phyloP scores from a whole-genome alignment of 2,113 vertebrate species.

The Anoura caudifer region DNA sequence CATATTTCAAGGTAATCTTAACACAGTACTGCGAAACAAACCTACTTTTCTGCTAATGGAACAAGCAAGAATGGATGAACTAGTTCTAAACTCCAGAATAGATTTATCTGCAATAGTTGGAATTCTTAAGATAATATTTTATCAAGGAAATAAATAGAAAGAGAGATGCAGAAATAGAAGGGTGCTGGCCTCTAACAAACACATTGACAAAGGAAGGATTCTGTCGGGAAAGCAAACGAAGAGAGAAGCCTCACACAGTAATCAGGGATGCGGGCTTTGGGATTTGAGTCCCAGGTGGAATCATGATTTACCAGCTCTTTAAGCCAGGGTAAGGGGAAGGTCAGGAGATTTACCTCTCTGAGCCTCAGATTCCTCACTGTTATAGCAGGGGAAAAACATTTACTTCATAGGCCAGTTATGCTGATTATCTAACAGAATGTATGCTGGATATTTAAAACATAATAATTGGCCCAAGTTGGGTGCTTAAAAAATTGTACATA shows the following conservation, averaged over 20 bases:
- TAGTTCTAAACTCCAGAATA: conserved; percentile 10
- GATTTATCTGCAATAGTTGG: conserved; percentile 27
- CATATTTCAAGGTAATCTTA: conserved; percentile 61
- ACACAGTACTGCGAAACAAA: conserved; percentile 16
- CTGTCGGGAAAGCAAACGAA: background rate
- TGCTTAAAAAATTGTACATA: background rate
- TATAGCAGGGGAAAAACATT: background rate
- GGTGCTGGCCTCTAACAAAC: background rate
- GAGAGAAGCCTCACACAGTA: background rate
- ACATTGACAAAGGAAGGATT: background rate
- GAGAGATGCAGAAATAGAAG: background rate
- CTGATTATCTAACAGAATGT: background rate
- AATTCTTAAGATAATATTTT: conserved; percentile 47
- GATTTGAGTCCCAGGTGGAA: background rate
- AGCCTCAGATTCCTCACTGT: background rate
- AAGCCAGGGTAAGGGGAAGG: background rate
- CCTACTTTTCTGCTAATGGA: conserved; percentile 50
- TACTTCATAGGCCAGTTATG: background rate
- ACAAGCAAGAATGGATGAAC: conserved; percentile 42
- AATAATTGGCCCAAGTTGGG: background rate
- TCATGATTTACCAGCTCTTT: background rate
- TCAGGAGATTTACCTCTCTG: background rate
- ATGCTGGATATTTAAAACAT: background rate
- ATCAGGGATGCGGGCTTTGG: background rate
- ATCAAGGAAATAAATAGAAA: conserved; percentile 19